Evolutionary conservation across 2,888 invertebrate species (phyloP), one percentile per base, ranked within the genome.

Genomic region (Corbicula japonica): DNA sequence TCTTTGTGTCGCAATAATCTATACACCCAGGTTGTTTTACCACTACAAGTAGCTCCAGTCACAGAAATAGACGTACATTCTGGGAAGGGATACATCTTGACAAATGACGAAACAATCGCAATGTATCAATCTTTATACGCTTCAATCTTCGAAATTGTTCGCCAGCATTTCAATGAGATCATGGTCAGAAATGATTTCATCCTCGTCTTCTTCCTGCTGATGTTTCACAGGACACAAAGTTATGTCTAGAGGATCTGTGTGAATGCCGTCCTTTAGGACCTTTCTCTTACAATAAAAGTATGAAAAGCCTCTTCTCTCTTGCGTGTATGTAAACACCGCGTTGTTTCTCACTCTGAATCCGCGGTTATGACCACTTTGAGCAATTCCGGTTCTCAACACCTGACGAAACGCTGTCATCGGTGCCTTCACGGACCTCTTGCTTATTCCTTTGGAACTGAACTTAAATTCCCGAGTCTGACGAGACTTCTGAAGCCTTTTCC

Each of bases 381-480:
- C 8, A 8, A 12, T 41, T 8, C 15, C 41, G 15, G 41, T 41
- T 8, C 10, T 12, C 15, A 41, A 41, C 10, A 41, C 72, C 18
- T 35, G 41, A 12, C 68, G 62, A 68, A 77, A 77, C n/a, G 61
- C 61, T 1, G 56, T 3, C 77, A 77, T 72, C 0, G 72, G 77
- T 1, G 61, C 72, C 50, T 41, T 65, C 0, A 77, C 15, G n/a
- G 18, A n/a, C 8, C 72, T 26, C 44, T 77, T 77, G 48, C 62
- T 68, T 8, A 73, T 32, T 0, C 77, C 72, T 38, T 77, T 77
- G 6, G 72, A 77, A 54, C 77, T 78, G 30, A 73, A 78, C 38
- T 78, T 77, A 41, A 12, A 41, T 41, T 41, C 41, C 10, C 15
- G 10, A 10, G 18, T 41, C 41, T 18, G 41, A 12, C 10, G 10